Conservation (phyloP, 2,888 invertebrate genomes). For the Drosophila phalerata region DNA sequence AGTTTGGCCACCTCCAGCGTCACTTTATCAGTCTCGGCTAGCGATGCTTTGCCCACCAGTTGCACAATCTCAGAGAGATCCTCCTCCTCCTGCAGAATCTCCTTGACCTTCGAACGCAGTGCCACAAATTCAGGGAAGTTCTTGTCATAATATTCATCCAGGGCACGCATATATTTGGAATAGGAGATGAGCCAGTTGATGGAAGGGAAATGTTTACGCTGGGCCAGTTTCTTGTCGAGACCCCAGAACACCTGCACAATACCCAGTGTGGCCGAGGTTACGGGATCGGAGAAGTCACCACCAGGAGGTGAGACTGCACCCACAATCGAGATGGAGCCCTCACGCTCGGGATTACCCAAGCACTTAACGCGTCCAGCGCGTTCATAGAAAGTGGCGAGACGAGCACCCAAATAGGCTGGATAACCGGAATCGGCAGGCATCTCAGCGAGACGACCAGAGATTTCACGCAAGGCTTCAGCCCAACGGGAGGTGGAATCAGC, state of each 20-base stretch:
- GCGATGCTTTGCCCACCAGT: constrained; percentile 98
- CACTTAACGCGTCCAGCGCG: constrained; percentile 99
- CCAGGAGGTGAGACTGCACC: constrained; percentile 99
- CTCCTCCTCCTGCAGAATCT: constrained; percentile 99
- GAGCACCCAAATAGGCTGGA: constrained; percentile 99
- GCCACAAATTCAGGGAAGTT: constrained; percentile 98
- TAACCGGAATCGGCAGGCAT: constrained; percentile 99
- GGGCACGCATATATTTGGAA: constrained; percentile 98
- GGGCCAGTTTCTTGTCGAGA: constrained; percentile 98
- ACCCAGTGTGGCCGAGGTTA: constrained; percentile 98
- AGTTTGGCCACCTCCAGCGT: constrained; percentile 99
- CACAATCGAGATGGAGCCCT: constrained; percentile 99
- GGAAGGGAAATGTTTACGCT: constrained; percentile 99
- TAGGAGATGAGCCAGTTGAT: constrained; percentile 99
- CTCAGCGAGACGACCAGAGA: constrained; percentile 97
- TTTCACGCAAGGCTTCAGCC: constrained; percentile 99
- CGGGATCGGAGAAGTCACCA: constrained; percentile 99
- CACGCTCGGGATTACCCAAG: constrained; percentile 98
- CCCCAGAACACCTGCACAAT: constrained; percentile 99
- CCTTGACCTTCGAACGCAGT: constrained; percentile 95
- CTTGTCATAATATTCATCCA: constrained; percentile 99
- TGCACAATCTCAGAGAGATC: constrained; percentile 99
- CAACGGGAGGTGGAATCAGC: constrained; percentile 99
- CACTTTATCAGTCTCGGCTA: constrained; percentile 99
- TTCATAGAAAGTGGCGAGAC: constrained; percentile 99